phyloP scores from a whole-genome alignment of 2,888 invertebrate species.

The Melinaea menophilus region DNA sequence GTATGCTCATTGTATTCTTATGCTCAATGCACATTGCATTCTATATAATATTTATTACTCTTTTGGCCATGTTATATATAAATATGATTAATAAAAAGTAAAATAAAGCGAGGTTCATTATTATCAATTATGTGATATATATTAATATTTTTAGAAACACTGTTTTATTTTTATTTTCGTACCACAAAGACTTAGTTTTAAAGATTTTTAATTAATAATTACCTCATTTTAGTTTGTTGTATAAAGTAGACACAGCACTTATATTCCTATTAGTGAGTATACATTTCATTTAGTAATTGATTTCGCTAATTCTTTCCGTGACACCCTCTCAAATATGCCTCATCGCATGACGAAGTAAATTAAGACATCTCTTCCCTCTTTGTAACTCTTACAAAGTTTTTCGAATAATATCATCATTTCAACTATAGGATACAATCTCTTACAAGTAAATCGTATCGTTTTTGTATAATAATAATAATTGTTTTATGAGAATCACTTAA shows the following conservation, averaged over 20 bases:
- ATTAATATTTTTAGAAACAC: no score
- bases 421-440: not conserved
- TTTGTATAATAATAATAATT: not conserved
- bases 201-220: not conserved
- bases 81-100: no score
- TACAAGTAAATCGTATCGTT: not conserved
- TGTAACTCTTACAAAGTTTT: conserved; percentile 3
- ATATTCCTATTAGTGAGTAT: conserved; percentile 5
- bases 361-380: conserved; percentile 58
- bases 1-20: no score
- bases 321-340: conserved; percentile 37
- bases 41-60: no score
- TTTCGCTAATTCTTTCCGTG: conserved; percentile 38
- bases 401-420: conserved; percentile 1
- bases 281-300: conserved; percentile 20
- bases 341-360: conserved; percentile 73
- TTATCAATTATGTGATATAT: no score
- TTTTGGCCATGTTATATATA: no score
- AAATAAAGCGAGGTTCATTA: no score
- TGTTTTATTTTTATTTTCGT: no score
- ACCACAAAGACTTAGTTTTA: no score
- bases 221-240: not conserved
- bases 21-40: no score
- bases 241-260: not conserved
- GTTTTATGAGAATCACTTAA: not conserved